phyloP scores from a whole-genome alignment of 1,140 invertebrate species.

The Cardiocondyla obscurior region DNA sequence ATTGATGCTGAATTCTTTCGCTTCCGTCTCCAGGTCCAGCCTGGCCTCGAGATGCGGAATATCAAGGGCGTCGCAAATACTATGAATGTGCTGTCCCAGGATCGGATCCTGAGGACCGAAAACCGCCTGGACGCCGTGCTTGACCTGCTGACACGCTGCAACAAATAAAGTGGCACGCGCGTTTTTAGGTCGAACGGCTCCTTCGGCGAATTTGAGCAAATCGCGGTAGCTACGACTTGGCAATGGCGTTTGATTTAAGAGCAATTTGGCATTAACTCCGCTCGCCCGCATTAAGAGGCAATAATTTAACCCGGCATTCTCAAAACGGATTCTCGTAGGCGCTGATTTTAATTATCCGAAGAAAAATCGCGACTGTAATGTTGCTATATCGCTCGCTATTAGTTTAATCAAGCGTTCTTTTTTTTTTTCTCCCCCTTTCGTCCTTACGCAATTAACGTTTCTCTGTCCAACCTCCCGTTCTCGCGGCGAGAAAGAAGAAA shows the following conservation, averaged over 20 bases:
- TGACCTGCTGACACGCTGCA: constrained; percentile 87
- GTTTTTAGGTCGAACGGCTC: not conserved
- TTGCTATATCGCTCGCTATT: not conserved
- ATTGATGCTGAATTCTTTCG: constrained; percentile 88
- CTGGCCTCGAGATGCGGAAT: constrained; percentile 89
- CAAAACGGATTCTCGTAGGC: not conserved
- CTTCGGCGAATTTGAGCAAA: not conserved
- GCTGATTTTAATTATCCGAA: constrained; percentile 20
- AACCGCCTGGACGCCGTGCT: constrained; percentile 86
- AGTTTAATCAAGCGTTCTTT: not conserved
- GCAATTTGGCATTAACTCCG: not conserved
- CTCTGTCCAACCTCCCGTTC: not conserved
- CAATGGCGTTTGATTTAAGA: not conserved
- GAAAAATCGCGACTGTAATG: not conserved
- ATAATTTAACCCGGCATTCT: not conserved
- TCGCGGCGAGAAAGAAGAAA: constrained; percentile 24
- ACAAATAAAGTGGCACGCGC: constrained; percentile 25
- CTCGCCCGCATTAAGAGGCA: not conserved
- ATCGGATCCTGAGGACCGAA: constrained; percentile 88
- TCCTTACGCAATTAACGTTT: constrained; percentile 23
- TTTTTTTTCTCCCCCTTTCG: too few species aligned
- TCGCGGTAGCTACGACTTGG: not conserved
- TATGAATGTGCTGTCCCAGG: constrained; percentile 88
- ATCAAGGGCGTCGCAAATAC: constrained; percentile 88
- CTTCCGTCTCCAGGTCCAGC: constrained; percentile 84